phyloP scores from a whole-genome alignment of 2,797 vertebrate species.

The Ciconia nigra region DNA sequence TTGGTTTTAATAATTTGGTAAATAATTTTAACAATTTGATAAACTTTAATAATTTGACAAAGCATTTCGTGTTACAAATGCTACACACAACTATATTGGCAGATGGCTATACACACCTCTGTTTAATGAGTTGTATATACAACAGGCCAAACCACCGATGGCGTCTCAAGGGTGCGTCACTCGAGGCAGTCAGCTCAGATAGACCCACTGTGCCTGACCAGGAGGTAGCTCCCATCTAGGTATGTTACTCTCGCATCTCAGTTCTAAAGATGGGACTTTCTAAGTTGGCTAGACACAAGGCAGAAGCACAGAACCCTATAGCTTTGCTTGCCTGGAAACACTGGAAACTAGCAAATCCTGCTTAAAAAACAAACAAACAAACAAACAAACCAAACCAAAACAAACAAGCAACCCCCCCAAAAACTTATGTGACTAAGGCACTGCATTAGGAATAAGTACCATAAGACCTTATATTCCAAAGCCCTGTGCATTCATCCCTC shows the following conservation, averaged over 20 bases:
- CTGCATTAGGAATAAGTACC: neutral
- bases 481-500: fast-evolving
- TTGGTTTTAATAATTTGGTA: neutral
- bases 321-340: neutral
- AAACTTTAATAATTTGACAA: neutral
- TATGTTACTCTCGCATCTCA: neutral
- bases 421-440: neutral
- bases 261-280: neutral
- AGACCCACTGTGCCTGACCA: neutral
- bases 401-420: no score
- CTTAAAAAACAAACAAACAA: neutral
- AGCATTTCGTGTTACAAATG: neutral
- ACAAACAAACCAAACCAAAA: neutral
- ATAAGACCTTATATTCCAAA: neutral
- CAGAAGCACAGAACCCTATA: neutral
- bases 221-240: neutral
- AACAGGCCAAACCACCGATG: neutral
- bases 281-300: neutral
- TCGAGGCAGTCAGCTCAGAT: neutral
- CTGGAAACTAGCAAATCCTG: neutral
- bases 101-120: neutral
- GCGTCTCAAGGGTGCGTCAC: fast-evolving
- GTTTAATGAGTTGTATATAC: neutral
- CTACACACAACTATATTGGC: neutral
- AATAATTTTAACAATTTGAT: neutral